Conservation (phyloP, 2,888 invertebrate species). For the Sympetrum striolatum region DNA sequence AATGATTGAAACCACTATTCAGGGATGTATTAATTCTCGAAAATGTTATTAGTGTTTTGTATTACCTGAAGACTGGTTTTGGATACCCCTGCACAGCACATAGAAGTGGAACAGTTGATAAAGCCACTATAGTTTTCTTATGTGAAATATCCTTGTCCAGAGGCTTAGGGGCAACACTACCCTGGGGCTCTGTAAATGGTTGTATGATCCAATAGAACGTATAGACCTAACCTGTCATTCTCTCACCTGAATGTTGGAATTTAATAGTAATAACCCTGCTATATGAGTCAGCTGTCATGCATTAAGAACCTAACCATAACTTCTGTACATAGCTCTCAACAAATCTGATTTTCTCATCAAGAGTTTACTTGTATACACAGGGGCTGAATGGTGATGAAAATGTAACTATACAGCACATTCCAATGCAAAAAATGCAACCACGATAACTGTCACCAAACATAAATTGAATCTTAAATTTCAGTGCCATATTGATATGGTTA, state of each 20-base stretch:
- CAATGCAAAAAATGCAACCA: too few species aligned
- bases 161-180: conserved; percentile 51
- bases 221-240: background rate
- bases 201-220: conserved; percentile 16
- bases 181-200: conserved; percentile 49
- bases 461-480: too few species aligned
- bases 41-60: background rate
- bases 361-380: too few species aligned
- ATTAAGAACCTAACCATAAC: too few species aligned
- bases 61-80: conserved; percentile 51
- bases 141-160: conserved; percentile 53
- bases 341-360: too few species aligned
- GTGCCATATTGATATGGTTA: too few species aligned
- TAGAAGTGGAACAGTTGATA: conserved; percentile 50
- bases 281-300: background rate
- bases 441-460: too few species aligned
- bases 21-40: too few species aligned
- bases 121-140: conserved; percentile 48
- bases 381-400: too few species aligned
- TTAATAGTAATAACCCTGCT: conserved; percentile 58
- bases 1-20: too few species aligned
- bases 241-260: conserved; percentile 59
- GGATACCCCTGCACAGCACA: conserved; percentile 54
- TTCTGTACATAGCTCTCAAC: too few species aligned
- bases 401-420: too few species aligned